phyloP scores from a whole-genome alignment of 2,113 vertebrate genomes.

The Asarcornis scutulata region DNA sequence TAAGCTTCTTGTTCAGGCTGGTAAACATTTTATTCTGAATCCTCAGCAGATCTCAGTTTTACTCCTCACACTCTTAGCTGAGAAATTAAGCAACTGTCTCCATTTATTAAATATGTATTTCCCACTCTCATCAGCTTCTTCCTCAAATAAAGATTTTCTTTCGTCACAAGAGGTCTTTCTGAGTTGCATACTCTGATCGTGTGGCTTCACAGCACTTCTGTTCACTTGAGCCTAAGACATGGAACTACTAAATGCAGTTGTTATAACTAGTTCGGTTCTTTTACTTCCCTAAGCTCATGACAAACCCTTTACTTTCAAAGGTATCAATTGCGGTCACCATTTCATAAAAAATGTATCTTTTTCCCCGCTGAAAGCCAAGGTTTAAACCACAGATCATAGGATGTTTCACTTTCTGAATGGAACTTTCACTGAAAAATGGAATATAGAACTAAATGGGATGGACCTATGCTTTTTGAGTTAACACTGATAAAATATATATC shows the following conservation, averaged over 20 bases:
- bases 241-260: background rate
- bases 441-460: no score
- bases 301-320: background rate
- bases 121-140: background rate
- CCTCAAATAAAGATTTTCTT: background rate
- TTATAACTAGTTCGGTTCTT: background rate
- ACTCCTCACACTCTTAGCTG: rapidly evolving
- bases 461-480: background rate
- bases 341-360: background rate
- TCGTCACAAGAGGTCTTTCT: background rate
- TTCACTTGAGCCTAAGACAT: background rate
- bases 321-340: background rate
- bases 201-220: background rate
- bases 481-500: background rate
- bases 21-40: background rate
- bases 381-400: background rate
- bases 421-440: background rate
- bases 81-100: background rate
- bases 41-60: background rate
- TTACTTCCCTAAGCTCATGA: background rate
- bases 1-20: background rate
- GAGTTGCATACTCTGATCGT: background rate
- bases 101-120: background rate
- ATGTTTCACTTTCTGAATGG: background rate
- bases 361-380: background rate